Base-by-base conservation (phyloP, 2,888 invertebrate genomes). In the Pristionchus exspectatus region DNA sequence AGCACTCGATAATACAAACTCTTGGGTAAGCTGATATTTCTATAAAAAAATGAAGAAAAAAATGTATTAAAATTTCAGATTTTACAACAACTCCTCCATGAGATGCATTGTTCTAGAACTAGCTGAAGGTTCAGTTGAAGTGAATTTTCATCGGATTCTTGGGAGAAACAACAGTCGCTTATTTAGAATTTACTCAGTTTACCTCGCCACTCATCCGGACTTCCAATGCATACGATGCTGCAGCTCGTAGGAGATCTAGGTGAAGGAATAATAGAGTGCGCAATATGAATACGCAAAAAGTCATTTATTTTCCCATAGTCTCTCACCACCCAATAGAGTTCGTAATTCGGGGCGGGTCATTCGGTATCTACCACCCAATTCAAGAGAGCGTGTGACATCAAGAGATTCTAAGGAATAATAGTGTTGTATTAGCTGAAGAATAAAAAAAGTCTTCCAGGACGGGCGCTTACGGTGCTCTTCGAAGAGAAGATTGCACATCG, bases 401-500 rank as follows among this genome's bases (percentile, higher is more conserved):
- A n/a, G n/a, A n/a, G n/a, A n/a, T n/a, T n/a, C n/a, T n/a, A n/a
- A n/a, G n/a, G n/a, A n/a, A n/a, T n/a, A n/a, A n/a, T n/a, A n/a
- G n/a, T n/a, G n/a, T n/a, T n/a, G n/a, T n/a, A n/a, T n/a, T n/a
- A n/a, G n/a, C n/a, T n/a, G n/a, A n/a, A n/a, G n/a, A n/a, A n/a
- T 44, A 44, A 3, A 44, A 9, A 44, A 44, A 44, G 2, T 56
- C 56, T 50, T 81, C 24, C 50, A 81, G 81, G 30, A 0, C 44
- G n/a, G 24, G 81, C 81, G 7, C 21, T 81, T 1, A 50, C 24
- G 3, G 50, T 27, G 7, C 50, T 81, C 18, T n/a, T 81, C 81
- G 24, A 81, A 16, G 33, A 30, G 81, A 50, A 50, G 10, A n/a
- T 81, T 50, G 81, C 81, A 2, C 81, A 81, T 81, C 44, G 81